A percentile compares a stretch with the other conserved stretches of the same genome.
These are phyloP conservation scores for Herpetotheres cachinnans DNA, from an alignment of 2,113 vertebrate species.

Conservation along the genomic window DNA sequence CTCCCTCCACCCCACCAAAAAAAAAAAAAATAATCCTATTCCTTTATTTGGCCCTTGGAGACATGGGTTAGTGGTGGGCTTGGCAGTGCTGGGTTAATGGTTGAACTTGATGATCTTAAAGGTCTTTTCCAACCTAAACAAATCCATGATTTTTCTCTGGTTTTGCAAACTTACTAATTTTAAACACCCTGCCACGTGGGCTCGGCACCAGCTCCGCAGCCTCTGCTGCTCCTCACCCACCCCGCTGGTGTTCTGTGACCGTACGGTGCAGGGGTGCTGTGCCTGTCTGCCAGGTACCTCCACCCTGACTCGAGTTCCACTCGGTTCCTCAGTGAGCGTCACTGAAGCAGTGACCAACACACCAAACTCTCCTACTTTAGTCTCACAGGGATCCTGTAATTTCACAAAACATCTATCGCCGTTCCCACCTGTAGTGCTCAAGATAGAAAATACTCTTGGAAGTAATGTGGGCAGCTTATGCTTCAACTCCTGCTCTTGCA, in stretches of 20 bases:
- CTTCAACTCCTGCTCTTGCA: neutral
- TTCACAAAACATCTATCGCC: fast-evolving
- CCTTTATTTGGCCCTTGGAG: neutral
- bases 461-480: fast-evolving
- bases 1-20: no score
- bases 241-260: fast-evolving
- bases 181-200: fast-evolving
- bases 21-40: neutral
- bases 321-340: fast-evolving
- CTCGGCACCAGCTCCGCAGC: neutral
- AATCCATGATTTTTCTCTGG: neutral
- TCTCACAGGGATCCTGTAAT: no score
- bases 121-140: neutral
- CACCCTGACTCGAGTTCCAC: fast-evolving
- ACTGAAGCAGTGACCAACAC: neutral
- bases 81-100: neutral
- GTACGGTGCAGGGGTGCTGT: fast-evolving
- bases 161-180: neutral
- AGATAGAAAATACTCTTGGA: neutral
- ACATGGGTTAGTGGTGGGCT: neutral
- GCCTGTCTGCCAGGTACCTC: neutral
- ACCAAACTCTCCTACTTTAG: neutral
- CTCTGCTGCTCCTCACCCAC: neutral
- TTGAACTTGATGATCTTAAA: fast-evolving
- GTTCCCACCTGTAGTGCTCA: neutral